These are phyloP conservation scores for Aix galericulata DNA, from an alignment of 2,113 vertebrate genomes.

Conservation along the genomic window DNA sequence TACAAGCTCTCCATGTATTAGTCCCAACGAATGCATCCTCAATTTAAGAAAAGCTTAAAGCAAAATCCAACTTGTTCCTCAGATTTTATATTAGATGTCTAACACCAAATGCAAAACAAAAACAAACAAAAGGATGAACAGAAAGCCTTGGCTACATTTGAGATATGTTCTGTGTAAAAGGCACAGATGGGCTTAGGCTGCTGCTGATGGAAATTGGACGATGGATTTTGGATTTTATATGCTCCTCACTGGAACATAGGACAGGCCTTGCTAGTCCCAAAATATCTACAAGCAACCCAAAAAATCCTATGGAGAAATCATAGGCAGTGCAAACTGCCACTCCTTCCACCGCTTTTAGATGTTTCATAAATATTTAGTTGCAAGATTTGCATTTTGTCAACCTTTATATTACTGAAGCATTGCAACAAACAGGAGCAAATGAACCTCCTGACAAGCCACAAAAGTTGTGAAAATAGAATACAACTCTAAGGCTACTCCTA, in stretches of 20 bases:
- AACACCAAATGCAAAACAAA: neutral
- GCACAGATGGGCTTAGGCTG: neutral
- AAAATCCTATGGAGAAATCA: neutral
- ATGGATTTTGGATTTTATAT: neutral
- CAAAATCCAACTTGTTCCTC: neutral
- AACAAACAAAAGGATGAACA: neutral
- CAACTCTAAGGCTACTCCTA: neutral
- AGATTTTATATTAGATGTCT: neutral
- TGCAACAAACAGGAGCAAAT: neutral
- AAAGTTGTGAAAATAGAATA: neutral
- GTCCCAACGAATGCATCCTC: neutral
- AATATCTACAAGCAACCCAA: neutral
- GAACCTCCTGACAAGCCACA: neutral
- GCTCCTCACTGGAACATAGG: neutral
- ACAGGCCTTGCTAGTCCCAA: neutral
- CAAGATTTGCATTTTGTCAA: neutral
- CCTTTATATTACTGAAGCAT: neutral
- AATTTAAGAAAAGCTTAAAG: neutral
- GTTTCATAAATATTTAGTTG: neutral
- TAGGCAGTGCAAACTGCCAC: neutral
- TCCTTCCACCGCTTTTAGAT: neutral
- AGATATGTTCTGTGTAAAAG: neutral
- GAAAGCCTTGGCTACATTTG: neutral
- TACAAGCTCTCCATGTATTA: neutral
- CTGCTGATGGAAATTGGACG: neutral